phyloP scores from a whole-genome alignment of 2,888 invertebrate genomes.

The Euclidia mi region DNA sequence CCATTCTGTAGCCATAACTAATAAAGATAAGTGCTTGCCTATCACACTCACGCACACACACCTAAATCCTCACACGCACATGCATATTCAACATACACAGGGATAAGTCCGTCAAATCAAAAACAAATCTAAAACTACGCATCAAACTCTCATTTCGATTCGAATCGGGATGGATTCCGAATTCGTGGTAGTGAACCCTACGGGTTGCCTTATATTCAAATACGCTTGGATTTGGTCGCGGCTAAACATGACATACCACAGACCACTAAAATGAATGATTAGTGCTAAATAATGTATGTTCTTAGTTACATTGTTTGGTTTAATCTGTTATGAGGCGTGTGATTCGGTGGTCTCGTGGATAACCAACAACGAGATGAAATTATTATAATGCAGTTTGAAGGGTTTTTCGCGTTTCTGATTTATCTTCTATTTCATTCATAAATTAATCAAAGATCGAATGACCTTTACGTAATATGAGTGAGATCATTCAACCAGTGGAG shows the following conservation, averaged over 20 bases:
- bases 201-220: slow-evolving; percentile 10
- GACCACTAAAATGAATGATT: slow-evolving; percentile 4
- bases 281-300: background rate
- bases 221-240: background rate
- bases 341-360: no score
- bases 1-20: slow-evolving; percentile 17
- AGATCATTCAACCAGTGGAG: no score
- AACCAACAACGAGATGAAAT: no score
- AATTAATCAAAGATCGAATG: no score
- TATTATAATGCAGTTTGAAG: no score
- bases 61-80: slow-evolving; percentile 7
- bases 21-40: slow-evolving; percentile 40
- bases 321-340: no score
- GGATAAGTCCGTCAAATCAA: slow-evolving; percentile 31
- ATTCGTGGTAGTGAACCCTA: slow-evolving; percentile 21
- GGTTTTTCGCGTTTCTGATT: no score
- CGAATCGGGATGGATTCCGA: slow-evolving; percentile 30
- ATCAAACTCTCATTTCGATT: slow-evolving; percentile 36
- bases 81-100: slow-evolving; percentile 1
- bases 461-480: no score
- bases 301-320: slow-evolving; percentile 6
- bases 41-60: no score
- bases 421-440: no score
- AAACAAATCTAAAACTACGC: slow-evolving; percentile 45
- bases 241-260: background rate